Conservation (phyloP, 2,888 invertebrate species). For the Eupeodes luniger region DNA sequence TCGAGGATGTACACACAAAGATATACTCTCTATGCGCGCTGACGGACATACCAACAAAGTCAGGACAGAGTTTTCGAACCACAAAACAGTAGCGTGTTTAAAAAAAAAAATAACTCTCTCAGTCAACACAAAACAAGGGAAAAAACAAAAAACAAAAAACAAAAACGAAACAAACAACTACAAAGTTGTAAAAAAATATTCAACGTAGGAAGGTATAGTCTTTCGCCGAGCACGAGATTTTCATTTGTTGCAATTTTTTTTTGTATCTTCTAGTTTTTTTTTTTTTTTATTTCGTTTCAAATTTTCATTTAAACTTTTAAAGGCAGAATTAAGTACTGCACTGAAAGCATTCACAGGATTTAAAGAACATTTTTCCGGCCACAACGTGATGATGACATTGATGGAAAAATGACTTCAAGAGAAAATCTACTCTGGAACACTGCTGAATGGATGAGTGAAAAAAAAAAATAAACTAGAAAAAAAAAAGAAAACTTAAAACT, state of each 20-base stretch:
- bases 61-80: constrained; percentile 59
- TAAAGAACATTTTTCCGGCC: constrained; percentile 40
- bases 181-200: constrained; percentile 32
- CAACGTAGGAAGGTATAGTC: constrained; percentile 10
- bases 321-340: constrained; percentile 15
- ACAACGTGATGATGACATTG: constrained; percentile 48
- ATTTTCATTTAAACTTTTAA: constrained; percentile 47
- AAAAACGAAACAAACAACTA: constrained; percentile 33
- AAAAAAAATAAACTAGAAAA: constrained; percentile 10
- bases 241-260: constrained; percentile 57
- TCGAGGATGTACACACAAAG: constrained; percentile 45
- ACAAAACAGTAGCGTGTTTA: constrained; percentile 74
- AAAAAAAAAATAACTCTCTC: constrained; percentile 15
- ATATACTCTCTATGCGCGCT: constrained; percentile 15
- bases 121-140: constrained; percentile 25
- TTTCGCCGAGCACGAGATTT: constrained; percentile 53
- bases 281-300: constrained; percentile 17
- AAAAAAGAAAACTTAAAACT: constrained; percentile 27
- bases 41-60: constrained; percentile 47
- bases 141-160: constrained; percentile 6
- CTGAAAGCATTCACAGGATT: constrained; percentile 48
- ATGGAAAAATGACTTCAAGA: constrained; percentile 30
- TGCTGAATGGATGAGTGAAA: constrained; percentile 15
- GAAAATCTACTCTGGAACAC: constrained; percentile 36
- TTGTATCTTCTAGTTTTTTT: constrained; percentile 5